These are phyloP conservation scores for Neodiprion pinetum DNA, from an alignment of 1,140 invertebrate genomes.

Conservation along the genomic window DNA sequence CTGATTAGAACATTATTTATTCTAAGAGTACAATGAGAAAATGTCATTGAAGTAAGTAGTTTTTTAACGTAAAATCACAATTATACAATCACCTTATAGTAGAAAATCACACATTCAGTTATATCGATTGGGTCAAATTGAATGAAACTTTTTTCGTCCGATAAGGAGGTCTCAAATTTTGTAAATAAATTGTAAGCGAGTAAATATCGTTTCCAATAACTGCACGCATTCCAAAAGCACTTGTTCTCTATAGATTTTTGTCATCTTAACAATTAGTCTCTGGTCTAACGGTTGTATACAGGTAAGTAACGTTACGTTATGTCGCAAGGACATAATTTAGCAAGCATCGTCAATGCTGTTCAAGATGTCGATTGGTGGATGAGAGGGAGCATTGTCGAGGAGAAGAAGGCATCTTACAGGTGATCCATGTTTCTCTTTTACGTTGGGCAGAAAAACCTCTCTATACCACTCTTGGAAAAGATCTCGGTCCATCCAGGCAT, in stretches of 20 bases:
- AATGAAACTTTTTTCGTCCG: neutral
- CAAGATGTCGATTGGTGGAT: neutral
- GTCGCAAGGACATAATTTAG: neutral
- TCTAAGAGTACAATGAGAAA: neutral
- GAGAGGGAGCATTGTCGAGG: neutral
- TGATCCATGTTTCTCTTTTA: neutral
- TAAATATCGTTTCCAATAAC: neutral
- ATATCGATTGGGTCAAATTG: too few species aligned
- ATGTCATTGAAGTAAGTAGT: neutral
- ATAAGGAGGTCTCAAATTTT: too few species aligned
- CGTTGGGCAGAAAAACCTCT: neutral
- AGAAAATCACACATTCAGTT: too few species aligned
- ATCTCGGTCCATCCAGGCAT: too few species aligned
- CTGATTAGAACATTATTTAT: neutral
- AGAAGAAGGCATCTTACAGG: neutral
- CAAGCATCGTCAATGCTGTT: slow-evolving; percentile 7
- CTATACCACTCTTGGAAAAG: too few species aligned
- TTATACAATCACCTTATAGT: neutral
- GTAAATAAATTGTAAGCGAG: too few species aligned
- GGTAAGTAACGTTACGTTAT: neutral
- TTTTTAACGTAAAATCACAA: neutral
- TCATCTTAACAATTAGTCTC: neutral
- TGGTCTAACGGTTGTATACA: neutral
- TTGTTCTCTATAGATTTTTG: neutral
- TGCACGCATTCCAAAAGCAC: neutral